These are phyloP conservation scores for Danionella cerebrum DNA, from an alignment of 2,113 vertebrate genomes.

Conservation along the genomic window DNA sequence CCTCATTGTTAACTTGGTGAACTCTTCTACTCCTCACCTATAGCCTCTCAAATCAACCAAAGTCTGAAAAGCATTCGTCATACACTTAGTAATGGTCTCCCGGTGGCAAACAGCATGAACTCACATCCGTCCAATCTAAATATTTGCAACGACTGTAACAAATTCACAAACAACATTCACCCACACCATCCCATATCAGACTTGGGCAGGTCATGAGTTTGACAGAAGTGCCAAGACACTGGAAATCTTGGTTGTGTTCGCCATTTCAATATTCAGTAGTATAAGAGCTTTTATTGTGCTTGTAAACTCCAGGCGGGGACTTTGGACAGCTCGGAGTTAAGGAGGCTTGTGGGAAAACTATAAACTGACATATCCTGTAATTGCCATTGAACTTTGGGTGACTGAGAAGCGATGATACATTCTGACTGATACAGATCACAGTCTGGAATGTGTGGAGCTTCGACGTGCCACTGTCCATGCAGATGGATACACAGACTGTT, in stretches of 20 bases:
- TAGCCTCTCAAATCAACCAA: not conserved
- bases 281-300: not conserved
- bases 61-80: not conserved
- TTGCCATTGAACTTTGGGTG: not conserved
- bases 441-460: not conserved
- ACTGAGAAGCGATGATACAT: not conserved
- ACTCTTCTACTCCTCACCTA: not conserved
- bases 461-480: not conserved
- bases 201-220: not conserved
- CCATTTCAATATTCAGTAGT: not conserved
- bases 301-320: not conserved
- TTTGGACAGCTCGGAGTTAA: not conserved
- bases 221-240: not conserved
- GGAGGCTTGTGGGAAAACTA: not conserved
- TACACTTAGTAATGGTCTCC: not conserved
- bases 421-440: not conserved
- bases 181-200: not conserved
- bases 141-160: constrained; percentile 3
- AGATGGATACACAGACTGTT: too few relatives aligned
- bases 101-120: not conserved
- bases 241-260: not conserved
- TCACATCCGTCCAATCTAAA: not conserved
- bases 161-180: not conserved
- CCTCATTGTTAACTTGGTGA: not conserved
- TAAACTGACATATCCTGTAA: not conserved